Evolutionary conservation across 2,797 vertebrate genomes (phyloP).

Genomic region (Tiaroga cobitis): DNA sequence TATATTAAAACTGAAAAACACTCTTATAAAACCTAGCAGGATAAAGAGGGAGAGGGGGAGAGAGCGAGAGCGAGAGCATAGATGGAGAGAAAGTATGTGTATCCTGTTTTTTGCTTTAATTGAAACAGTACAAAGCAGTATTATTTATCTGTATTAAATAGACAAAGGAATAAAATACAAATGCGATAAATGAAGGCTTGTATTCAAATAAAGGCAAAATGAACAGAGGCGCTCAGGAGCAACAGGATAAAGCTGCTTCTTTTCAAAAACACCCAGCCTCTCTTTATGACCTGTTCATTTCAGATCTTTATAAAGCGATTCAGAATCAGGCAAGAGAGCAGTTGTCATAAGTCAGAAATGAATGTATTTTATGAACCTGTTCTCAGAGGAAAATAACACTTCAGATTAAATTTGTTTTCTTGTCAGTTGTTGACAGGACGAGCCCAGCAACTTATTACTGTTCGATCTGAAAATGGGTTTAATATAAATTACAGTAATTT

Average conservation of each 20-base stretch:
- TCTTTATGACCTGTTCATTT: constrained; percentile 22
- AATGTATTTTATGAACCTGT: constrained; percentile 47
- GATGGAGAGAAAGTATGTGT: constrained; percentile 39
- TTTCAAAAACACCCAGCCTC: constrained; percentile 16
- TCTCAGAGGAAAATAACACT: constrained; percentile 51
- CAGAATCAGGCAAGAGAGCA: constrained; percentile 14
- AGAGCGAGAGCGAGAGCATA: constrained; percentile 49
- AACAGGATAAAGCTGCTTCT: constrained; percentile 30
- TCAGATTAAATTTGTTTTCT: constrained; percentile 51
- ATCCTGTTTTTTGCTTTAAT: constrained; percentile 45
- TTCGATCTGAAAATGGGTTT: constrained; percentile 20
- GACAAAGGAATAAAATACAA: constrained; percentile 37
- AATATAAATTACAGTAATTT: constrained; percentile 42
- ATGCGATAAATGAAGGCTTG: constrained; percentile 29
- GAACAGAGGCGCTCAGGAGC: not conserved
- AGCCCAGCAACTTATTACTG: constrained; percentile 35
- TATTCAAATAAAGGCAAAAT: constrained; percentile 27
- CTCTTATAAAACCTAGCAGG: constrained; percentile 68
- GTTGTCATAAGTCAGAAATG: constrained; percentile 41
- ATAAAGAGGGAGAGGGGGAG: constrained; percentile 51
- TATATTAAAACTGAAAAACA: constrained; percentile 85
- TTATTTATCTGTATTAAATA: constrained; percentile 51
- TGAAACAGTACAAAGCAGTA: constrained; percentile 62
- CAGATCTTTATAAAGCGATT: constrained; percentile 19
- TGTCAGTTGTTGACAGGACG: constrained; percentile 40